Evolutionary conservation across 2,888 invertebrate genomes (phyloP), one percentile per base, ranked within the genome.

Genomic region (Pyralis farinalis): DNA sequence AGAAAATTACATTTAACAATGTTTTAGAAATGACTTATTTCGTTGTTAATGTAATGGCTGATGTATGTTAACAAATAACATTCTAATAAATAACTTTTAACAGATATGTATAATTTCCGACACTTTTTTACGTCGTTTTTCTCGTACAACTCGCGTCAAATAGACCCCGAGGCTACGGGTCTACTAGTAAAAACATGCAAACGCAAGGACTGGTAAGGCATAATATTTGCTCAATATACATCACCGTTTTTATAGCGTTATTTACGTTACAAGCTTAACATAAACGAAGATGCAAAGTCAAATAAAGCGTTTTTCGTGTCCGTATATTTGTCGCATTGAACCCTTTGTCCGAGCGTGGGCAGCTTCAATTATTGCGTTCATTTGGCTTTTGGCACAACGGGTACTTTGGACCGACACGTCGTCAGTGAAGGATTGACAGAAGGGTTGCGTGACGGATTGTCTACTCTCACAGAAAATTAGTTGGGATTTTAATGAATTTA

Each of bases 361-460:
- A 75, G 67, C 65, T 70, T 71, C 81, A 86, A 87, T 87, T 85
- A 88, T 88, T 87, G 65, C 86, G 77, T 88, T 88, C 88, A 84
- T 88, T 88, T 87, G 72, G 73, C 84, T 84, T 83, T 81, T 27
- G 71, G 78, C 86, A 86, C 83, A 82, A 63, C 63, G 68, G 68
- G 64, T 63, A 63, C 63, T 65, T 64, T 57, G 67, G 70, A 67
- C 75, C 73, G 65, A 51, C n/a, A 4, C 58, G 55, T 56, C 61
- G 58, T 53, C 62, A 43, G 43, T 48, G 57, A 69, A 80, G 80
- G 83, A 83, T 79, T 83, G 70, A 69, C 59, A 63, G 51, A 49
- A 58, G 63, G 73, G 65, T 56, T 57, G 58, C 69, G 75, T 80
- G 80, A 83, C 79, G 65, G 69, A 82, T 74, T 53, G 68, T 70